A percentile compares a stretch with the other conserved stretches of the same genome.
Conservation (phyloP, 2,888 invertebrate species). For the Acanthosepion pharaonis region DNA sequence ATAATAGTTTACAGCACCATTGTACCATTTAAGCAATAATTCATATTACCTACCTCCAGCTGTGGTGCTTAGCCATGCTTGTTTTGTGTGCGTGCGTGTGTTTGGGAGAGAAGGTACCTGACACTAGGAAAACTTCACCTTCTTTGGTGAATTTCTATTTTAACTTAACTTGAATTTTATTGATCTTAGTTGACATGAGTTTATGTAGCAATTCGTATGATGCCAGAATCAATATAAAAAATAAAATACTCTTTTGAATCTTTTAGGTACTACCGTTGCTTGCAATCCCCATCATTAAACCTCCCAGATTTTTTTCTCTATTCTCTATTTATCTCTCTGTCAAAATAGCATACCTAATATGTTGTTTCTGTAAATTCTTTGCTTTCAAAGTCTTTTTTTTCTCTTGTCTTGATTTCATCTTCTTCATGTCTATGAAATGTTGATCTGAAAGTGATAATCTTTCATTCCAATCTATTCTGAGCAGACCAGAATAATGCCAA, state of each 20-base stretch:
- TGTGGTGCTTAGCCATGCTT: no score
- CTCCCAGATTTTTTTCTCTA: neutral
- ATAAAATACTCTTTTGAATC: neutral
- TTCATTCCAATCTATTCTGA: neutral
- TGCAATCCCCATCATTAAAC: neutral
- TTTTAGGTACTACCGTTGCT: neutral
- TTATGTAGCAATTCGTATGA: neutral
- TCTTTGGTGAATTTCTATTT: neutral
- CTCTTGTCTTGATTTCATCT: neutral
- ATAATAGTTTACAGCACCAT: no score
- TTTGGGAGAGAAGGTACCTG: neutral
- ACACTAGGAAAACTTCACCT: neutral
- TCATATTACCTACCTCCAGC: no score
- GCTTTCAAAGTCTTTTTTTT: neutral
- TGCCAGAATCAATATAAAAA: neutral
- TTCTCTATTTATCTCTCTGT: neutral
- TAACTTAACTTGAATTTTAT: neutral
- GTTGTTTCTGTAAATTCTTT: neutral
- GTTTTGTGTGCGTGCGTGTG: no score
- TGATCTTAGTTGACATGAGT: neutral
- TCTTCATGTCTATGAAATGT: neutral
- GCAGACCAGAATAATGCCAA: neutral
- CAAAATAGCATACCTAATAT: neutral
- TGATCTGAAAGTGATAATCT: neutral
- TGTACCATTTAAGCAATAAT: no score